Evolutionary conservation across 1,140 invertebrate genomes (phyloP), one percentile per base, ranked within the genome.

Genomic region (Augochlora pura): DNA sequence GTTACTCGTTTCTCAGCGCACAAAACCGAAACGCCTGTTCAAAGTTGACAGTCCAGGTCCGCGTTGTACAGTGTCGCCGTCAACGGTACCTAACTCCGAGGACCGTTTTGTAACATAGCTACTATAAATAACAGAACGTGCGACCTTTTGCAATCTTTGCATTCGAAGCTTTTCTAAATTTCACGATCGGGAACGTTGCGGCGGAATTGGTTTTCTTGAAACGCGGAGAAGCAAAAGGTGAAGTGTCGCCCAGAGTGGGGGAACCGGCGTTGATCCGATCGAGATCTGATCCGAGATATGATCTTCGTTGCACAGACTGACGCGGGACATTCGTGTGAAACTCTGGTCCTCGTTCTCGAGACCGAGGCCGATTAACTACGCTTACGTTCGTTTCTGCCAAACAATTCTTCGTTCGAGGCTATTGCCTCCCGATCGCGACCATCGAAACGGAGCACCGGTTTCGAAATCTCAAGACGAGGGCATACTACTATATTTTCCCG

Each of bases 351-450:
- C 32, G 54, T 49, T 77, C 38, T 68, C 25, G 27, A 63, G 60
- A 77, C 52, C 77, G 78, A 77, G 60, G 77, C 79, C 63, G 77
- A 86, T 64, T 77, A 80, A 86, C 38, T 85, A 86, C 85, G 85
- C 81, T 86, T 85, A 86, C 52, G 73, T 70, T 86, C 38, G 83
- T 81, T 76, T 86, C 59, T 86, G 75, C 71, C 73, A 81, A 71
- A 70, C 39, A 74, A n/a, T 79, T 79, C 73, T 39, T 66, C 49
- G n/a, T 79, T 77, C 52, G 70, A 25, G 76, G 76, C 76, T 71
- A 71, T 64, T 64, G 76, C 76, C 76, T 71, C 59, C 71, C 42
- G 49, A 63, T 63, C 16, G 21, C 18, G 27, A 46, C 18, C 27
- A 52, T 49, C 12, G 49, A 16, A 70, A 70, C 32, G 8, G 27